A percentile compares a stretch with the other conserved stretches of the same genome.
Evolutionary conservation across 2,888 invertebrate species (phyloP).

Genomic region (Tachina lurida): DNA sequence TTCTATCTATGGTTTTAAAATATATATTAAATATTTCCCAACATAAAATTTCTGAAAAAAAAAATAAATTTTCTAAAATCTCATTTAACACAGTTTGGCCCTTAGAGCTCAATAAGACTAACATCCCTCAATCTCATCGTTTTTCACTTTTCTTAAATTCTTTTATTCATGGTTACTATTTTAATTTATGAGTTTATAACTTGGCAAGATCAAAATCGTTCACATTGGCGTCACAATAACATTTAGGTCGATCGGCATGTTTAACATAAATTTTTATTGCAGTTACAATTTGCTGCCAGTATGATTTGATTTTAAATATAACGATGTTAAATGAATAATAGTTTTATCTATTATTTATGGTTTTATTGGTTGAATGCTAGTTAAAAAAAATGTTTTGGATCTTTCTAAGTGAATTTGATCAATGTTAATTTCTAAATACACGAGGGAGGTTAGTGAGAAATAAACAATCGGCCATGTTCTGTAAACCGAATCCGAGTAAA

Average conservation of each 20-base stretch:
- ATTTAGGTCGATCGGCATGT: constrained; percentile 7
- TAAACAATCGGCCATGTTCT: too few relatives aligned
- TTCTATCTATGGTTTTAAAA: too few relatives aligned
- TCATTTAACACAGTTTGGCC: too few relatives aligned
- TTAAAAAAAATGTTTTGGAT: not conserved
- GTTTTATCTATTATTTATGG: constrained; percentile 48
- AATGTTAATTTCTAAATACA: not conserved
- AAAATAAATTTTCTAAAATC: too few relatives aligned
- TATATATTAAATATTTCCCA: too few relatives aligned
- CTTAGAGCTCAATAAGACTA: not conserved
- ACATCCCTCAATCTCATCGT: constrained; percentile 2
- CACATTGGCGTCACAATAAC: constrained; percentile 50
- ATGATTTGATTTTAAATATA: constrained; percentile 24
- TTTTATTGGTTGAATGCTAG: constrained; percentile 26
- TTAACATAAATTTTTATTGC: constrained; percentile 19
- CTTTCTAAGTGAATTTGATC: not conserved
- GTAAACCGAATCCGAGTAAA: too few relatives aligned
- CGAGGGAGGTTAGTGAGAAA: not conserved
- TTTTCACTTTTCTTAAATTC: constrained; percentile 16
- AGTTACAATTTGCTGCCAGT: constrained; percentile 1
- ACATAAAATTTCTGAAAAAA: too few relatives aligned
- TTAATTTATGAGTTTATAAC: constrained; percentile 61
- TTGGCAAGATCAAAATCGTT: constrained; percentile 34
- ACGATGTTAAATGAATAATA: constrained; percentile 20
- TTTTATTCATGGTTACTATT: not conserved